A percentile compares a stretch with the other conserved stretches of the same genome.
Evolutionary conservation across 2,113 vertebrate species (phyloP).

Genomic region (Chaetorhynchus papuensis): DNA sequence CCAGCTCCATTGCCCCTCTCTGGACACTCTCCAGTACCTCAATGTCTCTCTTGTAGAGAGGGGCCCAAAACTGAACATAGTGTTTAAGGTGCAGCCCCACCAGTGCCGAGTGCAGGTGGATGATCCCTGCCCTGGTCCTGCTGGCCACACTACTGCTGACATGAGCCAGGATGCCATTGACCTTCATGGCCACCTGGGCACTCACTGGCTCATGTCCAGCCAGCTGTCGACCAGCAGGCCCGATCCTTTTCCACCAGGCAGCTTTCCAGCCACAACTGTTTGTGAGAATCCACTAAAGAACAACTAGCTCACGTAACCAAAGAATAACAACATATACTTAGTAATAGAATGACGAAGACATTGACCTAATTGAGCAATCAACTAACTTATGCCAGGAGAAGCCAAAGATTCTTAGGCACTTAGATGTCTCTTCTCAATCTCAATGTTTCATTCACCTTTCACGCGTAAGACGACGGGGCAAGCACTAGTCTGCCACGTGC

Average conservation of each 20-base stretch:
- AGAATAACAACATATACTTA: neutral
- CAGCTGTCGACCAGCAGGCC: neutral
- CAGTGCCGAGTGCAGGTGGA: accelerated
- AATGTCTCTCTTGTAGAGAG: neutral
- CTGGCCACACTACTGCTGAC: neutral
- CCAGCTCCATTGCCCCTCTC: neutral
- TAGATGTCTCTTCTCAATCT: neutral
- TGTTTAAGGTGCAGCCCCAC: neutral
- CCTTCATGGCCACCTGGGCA: neutral
- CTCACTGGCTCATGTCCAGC: neutral
- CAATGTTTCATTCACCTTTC: neutral
- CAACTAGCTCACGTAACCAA: neutral
- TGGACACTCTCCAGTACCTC: accelerated
- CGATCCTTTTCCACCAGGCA: neutral
- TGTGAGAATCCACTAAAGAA: neutral
- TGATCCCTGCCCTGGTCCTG: neutral
- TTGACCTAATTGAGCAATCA: neutral
- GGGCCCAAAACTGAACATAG: neutral
- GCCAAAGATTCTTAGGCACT: neutral
- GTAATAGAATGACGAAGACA: neutral
- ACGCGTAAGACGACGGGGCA: accelerated
- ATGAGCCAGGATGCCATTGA: neutral
- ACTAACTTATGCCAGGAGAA: neutral
- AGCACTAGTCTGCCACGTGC: neutral
- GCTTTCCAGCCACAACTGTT: neutral